Base-by-base conservation (phyloP, 2,888 invertebrate genomes). In the Nomada fabriciana region DNA sequence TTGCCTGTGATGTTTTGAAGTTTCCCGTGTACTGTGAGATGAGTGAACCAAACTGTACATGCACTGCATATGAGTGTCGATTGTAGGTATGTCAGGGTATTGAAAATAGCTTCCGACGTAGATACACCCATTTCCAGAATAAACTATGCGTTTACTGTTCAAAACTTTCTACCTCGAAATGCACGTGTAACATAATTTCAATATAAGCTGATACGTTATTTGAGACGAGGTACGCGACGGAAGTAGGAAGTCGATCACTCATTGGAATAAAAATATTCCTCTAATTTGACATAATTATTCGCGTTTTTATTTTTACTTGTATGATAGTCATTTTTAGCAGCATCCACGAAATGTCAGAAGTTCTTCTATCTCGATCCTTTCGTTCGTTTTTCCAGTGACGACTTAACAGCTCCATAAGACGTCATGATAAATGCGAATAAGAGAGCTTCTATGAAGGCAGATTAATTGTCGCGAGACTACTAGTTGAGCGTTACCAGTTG, bases 391-490 rank as follows among this genome's bases (percentile, higher is more conserved):
- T 5, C 7, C 13, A 43, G 11, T 23, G 43, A 59, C 23, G 20
- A 20, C 47, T 47, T 15, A 15, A 15, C 47, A 57, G 3, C 2
- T 5, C 18, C n/a, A 52, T 15, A 20, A 11, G 15, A n/a, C 15
- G n/a, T 15, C 9, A 18, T 25, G 59, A 59, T 25, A 47, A 71
- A 71, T 20, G 70, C 2, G 50, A 50, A 50, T 15, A 15, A 60
- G n/a, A 9, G n/a, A 55, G 15, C 53, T 29, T 29, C 20, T 50
- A 2, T 13, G 50, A 55, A 74, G n/a, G 29, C 52, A 53, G 13
- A 80, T 63, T 69, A 70, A 70, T 80, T 50, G 73, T 43, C 52
- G 47, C 25, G 68, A 59, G 53, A 47, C 29, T 64, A 25, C 43
- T 52, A 13, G 76, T 29, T 15, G 69, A 59, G 29, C 57, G 42